Evolutionary conservation across 2,888 invertebrate genomes (phyloP).

Genomic region (Noctuana brunneofusca): DNA sequence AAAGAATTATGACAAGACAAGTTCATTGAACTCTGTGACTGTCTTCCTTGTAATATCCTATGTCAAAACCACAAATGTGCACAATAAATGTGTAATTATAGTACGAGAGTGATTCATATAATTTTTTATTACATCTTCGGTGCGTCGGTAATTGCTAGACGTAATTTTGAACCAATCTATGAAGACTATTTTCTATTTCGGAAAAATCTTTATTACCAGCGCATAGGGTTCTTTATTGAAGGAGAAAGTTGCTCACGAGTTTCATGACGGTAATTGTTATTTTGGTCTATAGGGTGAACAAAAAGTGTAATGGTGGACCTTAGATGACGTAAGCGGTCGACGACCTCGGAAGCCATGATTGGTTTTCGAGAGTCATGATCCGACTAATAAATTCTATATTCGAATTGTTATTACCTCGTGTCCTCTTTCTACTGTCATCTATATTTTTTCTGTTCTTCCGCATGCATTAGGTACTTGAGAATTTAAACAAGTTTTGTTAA

Average conservation of each 20-base stretch:
- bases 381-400: conserved; percentile 40
- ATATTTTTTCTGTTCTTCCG: conserved; percentile 8
- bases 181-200: background rate
- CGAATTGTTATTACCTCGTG: conserved; percentile 20
- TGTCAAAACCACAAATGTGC: conserved; percentile 13
- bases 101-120: conserved; percentile 8
- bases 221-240: conserved; percentile 13
- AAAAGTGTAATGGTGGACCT: conserved; percentile 45
- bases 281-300: conserved; percentile 20
- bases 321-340: conserved; percentile 70
- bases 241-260: conserved; percentile 13
- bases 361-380: conserved; percentile 58
- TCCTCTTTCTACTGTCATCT: conserved; percentile 20
- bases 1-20: background rate
- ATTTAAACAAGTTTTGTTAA: background rate
- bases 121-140: conserved; percentile 11
- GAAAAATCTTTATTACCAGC: conserved; percentile 3
- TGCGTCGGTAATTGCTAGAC: conserved; percentile 10
- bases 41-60: background rate
- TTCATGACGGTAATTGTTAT: conserved; percentile 9
- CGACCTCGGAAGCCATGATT: conserved; percentile 58
- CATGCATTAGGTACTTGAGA: background rate
- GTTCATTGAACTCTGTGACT: conserved; percentile 1
- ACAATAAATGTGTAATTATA: background rate
- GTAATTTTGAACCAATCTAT: conserved; percentile 3